Evolutionary conservation across 2,113 vertebrate species (phyloP), one percentile per base, ranked within the genome.

Genomic region (Mesembrinibis cayennensis): DNA sequence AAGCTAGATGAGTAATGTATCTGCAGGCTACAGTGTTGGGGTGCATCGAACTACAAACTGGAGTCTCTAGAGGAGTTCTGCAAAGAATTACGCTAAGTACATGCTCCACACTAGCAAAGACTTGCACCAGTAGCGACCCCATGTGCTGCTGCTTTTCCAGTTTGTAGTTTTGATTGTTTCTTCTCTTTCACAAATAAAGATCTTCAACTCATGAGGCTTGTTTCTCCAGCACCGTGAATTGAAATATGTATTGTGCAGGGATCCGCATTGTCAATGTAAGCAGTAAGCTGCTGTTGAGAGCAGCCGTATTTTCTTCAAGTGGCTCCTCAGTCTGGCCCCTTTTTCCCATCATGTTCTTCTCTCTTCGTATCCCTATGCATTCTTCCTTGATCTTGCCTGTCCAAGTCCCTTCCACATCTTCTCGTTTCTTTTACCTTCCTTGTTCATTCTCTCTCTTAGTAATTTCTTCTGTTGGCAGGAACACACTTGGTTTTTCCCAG

Each of bases 51-150:
- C 53, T 7, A 3, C 66, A 10, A 7, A n/a, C 80, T 45, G 52
- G 83, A 13, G 8, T 74, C 59, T 71, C 42, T 55, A 42, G 83
- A n/a, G 67, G 58, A 53, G 20, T 19, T 71, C 49, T 82, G 89
- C 25, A 29, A 59, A 66, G 73, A 38, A 21, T 13, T 56, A 32
- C 0, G 1, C 25, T 82, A 38, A 74, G 87, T 50, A 10, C 36
- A 7, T 0, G 0, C 47, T 32, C 12, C 0, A 3, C 11, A 12
- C 73, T 44, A 22, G 67, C 70, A 36, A 29, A 55, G 63, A 47
- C 61, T 49, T 72, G 77, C 17, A 7, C 32, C 45, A 27, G 38
- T 26, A 55, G 62, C 2, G 18, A 73, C 71, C 44, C 14, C 6
- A 0, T 10, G 47, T 47, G 66, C 70, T 84, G 63, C 87, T 34